These are phyloP conservation scores for Dicentrarchus labrax DNA, from an alignment of 2,113 vertebrate genomes.

Conservation along the genomic window DNA sequence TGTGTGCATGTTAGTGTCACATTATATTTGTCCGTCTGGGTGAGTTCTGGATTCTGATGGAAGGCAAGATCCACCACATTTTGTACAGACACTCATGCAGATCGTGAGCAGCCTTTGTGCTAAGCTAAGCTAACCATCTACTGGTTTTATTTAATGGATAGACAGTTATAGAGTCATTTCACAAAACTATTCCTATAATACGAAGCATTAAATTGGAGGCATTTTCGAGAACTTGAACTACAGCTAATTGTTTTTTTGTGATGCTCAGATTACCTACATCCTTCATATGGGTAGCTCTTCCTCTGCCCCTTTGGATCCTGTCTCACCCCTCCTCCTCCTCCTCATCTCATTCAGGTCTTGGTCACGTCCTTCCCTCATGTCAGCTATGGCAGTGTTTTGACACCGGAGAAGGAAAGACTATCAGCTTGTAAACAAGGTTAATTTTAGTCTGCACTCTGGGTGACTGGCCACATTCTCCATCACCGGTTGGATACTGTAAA, in stretches of 20 bases:
- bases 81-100: not conserved
- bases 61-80: not conserved
- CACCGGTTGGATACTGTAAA: conserved; percentile 35
- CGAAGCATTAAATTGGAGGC: no score
- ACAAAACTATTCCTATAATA: no score
- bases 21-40: no score
- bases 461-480: conserved; percentile 58
- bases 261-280: not conserved
- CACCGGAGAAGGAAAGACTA: conserved; percentile 70
- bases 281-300: not conserved
- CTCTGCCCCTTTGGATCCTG: not conserved
- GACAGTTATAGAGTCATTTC: no score
- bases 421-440: conserved; percentile 76
- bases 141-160: not conserved
- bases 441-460: conserved; percentile 66
- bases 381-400: conserved; percentile 66
- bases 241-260: no score
- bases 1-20: no score
- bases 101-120: not conserved
- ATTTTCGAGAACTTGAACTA: no score
- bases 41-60: no score
- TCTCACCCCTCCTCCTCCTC: not conserved
- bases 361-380: conserved; percentile 50
- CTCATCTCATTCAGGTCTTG: conserved; percentile 28
- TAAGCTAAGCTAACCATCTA: not conserved